Conservation (phyloP, 2,797 vertebrate species). For the Platyrinchus mystaceus region DNA sequence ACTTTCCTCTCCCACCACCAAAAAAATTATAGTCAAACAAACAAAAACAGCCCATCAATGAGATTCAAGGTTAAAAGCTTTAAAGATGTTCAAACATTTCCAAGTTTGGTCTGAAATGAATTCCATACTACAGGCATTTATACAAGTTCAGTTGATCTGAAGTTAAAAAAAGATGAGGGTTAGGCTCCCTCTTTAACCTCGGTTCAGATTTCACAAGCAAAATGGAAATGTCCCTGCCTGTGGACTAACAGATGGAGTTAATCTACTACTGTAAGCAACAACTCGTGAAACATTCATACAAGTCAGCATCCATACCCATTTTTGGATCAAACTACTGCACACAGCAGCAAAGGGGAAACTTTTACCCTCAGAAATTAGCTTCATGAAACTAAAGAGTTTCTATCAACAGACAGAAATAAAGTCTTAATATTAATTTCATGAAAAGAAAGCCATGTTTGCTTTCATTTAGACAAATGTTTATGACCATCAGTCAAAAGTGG, state of each 20-base stretch:
- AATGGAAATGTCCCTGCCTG: conserved; percentile 11
- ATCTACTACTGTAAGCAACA: conserved; percentile 3
- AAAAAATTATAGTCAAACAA: conserved; percentile 22
- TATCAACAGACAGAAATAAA: background rate
- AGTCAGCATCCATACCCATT: background rate
- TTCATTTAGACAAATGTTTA: background rate
- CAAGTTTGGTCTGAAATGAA: conserved; percentile 8
- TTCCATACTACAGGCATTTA: background rate
- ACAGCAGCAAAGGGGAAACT: background rate
- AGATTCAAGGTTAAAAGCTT: conserved; percentile 12
- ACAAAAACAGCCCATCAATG: background rate
- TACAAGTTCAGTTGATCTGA: conserved; percentile 5
- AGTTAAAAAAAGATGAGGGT: conserved; percentile 20
- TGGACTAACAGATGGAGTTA: conserved; percentile 50
- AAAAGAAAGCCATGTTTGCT: background rate
- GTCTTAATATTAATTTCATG: background rate
- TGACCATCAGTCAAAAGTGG: background rate
- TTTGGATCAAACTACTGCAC: background rate
- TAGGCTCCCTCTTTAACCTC: background rate
- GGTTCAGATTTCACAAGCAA: conserved; percentile 43
- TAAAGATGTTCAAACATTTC: background rate
- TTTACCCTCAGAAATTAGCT: background rate
- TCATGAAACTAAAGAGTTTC: background rate
- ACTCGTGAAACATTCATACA: background rate
- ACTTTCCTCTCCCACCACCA: background rate